These are phyloP conservation scores for Tetrax tetrax DNA, from an alignment of 2,113 vertebrate genomes.

Conservation along the genomic window DNA sequence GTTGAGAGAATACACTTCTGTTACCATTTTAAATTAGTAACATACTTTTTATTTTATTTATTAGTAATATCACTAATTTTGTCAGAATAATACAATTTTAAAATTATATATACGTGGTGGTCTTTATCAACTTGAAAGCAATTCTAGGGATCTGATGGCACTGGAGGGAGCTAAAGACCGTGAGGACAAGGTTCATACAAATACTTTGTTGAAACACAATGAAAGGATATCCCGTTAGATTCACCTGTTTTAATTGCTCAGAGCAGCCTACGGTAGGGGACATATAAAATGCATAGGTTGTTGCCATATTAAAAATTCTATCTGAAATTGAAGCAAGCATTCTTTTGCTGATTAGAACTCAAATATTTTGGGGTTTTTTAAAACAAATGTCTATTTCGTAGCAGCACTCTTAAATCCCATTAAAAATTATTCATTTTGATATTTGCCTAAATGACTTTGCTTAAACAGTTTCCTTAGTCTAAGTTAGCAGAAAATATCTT, in stretches of 20 bases:
- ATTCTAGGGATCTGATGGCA: not conserved
- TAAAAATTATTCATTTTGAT: not conserved
- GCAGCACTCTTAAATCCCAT: not conserved
- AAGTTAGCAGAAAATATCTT: not conserved
- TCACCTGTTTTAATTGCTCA: not conserved
- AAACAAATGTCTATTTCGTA: not conserved
- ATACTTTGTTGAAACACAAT: not conserved
- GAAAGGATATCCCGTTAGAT: not conserved
- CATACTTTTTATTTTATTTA: not conserved
- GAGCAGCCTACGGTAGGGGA: not conserved
- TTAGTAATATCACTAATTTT: not conserved
- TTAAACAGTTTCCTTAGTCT: not conserved
- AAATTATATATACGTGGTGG: not conserved
- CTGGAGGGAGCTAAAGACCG: conserved; percentile 32
- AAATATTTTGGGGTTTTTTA: not conserved
- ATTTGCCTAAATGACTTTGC: not conserved
- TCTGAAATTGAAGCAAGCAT: not conserved
- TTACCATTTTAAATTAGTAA: not conserved
- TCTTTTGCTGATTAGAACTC: not conserved
- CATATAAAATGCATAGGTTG: not conserved
- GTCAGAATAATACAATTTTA: not conserved
- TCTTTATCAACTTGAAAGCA: not conserved
- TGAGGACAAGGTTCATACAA: not conserved
- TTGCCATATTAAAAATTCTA: not conserved
- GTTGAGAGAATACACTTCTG: not conserved